Conservation (phyloP, 2,888 invertebrate genomes). For the Drosophila tripunctata region DNA sequence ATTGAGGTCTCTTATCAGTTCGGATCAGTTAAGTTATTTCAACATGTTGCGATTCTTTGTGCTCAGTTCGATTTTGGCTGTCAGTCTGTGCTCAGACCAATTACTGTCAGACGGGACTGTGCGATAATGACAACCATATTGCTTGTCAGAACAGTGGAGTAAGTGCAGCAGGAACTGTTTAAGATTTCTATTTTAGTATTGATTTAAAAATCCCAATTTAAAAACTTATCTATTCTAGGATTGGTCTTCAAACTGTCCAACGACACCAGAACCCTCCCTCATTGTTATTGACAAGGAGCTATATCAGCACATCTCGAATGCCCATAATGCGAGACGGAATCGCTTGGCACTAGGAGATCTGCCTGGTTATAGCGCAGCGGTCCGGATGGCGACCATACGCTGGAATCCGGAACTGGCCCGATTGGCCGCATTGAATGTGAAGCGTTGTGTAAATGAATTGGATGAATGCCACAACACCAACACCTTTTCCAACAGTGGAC, state of each 20-base stretch:
- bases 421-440: conserved; percentile 51
- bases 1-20: neutral
- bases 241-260: conserved; percentile 39
- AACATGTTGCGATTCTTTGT: conserved; percentile 37
- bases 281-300: conserved; percentile 12
- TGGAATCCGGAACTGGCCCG: conserved; percentile 51
- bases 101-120: conserved; percentile 37
- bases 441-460: conserved; percentile 33
- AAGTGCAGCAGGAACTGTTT: too few relatives aligned
- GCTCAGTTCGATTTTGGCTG: conserved; percentile 11
- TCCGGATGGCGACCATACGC: conserved; percentile 51
- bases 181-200: too few relatives aligned
- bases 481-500: conserved; percentile 42
- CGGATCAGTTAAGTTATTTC: conserved; percentile 18
- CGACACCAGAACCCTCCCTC: conserved; percentile 28
- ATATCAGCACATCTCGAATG: conserved; percentile 3
- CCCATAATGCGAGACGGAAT: conserved; percentile 48
- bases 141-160: conserved; percentile 50
- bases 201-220: too few relatives aligned
- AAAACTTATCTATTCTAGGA: conserved; percentile 21
- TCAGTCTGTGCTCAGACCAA: conserved; percentile 22
- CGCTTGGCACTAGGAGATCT: conserved; percentile 33
- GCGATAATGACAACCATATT: conserved; percentile 32
- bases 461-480: conserved; percentile 54
- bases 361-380: conserved; percentile 38